phyloP scores from a whole-genome alignment of 2,113 vertebrate genomes.

The Gallinago media region DNA sequence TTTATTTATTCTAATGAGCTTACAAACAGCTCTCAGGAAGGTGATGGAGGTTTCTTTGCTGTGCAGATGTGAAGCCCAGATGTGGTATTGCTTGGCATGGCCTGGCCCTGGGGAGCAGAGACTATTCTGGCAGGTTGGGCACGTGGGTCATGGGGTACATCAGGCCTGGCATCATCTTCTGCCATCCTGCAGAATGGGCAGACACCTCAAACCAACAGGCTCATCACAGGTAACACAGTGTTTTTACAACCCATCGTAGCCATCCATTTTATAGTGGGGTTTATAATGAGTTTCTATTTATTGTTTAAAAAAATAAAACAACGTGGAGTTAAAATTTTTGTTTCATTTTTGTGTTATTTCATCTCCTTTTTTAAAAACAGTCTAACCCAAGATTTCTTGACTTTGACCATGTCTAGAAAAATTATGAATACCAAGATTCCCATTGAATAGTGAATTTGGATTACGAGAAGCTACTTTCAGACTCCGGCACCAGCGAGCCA shows the following conservation, averaged over 20 bases:
- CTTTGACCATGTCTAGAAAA: neutral
- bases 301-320: rapidly evolving
- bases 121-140: rapidly evolving
- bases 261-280: neutral
- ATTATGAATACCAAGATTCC: neutral
- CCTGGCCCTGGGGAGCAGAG: neutral
- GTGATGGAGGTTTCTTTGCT: neutral
- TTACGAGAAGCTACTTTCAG: neutral
- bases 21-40: neutral
- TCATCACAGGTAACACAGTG: neutral
- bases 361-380: neutral
- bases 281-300: neutral
- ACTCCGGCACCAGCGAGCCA: neutral
- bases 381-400: neutral
- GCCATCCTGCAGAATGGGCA: neutral
- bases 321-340: neutral
- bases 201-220: neutral
- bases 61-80: neutral
- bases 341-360: neutral
- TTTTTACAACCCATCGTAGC: neutral
- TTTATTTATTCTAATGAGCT: neutral
- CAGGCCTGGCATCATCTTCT: rapidly evolving
- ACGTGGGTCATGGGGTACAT: rapidly evolving
- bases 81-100: neutral
- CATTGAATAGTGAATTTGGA: neutral